Evolutionary conservation across 2,888 invertebrate species (phyloP).

Genomic region (Eupeodes latifasciatus): DNA sequence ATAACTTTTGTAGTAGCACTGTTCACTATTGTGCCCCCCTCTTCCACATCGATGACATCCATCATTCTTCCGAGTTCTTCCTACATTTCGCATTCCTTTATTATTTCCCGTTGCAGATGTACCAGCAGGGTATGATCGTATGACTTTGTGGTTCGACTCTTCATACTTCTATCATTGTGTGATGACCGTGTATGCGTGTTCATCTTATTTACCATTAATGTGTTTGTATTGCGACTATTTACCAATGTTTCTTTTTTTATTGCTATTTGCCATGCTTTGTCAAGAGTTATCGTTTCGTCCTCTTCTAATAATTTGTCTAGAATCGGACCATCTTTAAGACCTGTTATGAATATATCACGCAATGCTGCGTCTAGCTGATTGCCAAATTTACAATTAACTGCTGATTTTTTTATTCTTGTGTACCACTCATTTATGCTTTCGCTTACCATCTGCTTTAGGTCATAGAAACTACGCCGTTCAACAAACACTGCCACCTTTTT

Average conservation of each 20-base stretch:
- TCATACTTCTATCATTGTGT: background rate
- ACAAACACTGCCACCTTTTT: background rate
- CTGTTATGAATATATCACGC: background rate
- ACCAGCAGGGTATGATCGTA: background rate
- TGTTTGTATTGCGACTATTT: background rate
- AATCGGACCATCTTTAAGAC: background rate
- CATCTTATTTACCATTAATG: background rate
- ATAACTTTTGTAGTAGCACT: background rate
- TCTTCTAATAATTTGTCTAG: background rate
- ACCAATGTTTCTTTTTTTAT: background rate
- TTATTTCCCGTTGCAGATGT: too few species aligned
- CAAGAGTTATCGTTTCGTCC: background rate
- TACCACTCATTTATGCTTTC: background rate
- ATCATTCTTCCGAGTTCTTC: background rate
- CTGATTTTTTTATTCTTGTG: background rate
- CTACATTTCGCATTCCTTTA: too few species aligned
- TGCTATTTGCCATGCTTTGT: background rate
- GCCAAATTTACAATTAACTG: background rate
- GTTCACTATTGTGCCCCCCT: background rate
- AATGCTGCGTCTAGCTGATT: background rate
- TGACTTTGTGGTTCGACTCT: constrained; percentile 1
- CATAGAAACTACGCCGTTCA: background rate
- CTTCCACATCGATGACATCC: background rate
- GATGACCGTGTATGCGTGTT: background rate
- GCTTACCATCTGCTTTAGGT: background rate